phyloP scores from a whole-genome alignment of 35 echinoderm and acorn worm species.

The Anneissia japonica region DNA sequence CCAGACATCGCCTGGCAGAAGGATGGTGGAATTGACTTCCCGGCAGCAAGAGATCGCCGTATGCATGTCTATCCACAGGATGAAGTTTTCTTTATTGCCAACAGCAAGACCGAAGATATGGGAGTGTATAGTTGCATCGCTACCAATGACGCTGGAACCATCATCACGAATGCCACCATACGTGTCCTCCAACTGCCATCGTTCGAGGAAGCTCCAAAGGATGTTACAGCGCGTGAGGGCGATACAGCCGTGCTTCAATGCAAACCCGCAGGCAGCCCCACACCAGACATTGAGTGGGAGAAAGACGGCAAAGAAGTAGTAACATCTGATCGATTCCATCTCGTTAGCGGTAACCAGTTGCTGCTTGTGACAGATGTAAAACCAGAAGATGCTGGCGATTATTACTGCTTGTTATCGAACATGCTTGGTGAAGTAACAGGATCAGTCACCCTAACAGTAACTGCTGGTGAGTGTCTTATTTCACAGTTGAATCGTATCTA shows the following conservation, averaged over 20 bases:
- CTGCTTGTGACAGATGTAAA: constrained; percentile 56
- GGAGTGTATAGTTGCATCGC: constrained; percentile 90
- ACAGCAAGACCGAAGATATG: constrained; percentile 56
- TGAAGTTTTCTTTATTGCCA: constrained; percentile 79
- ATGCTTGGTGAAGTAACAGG: constrained; percentile 32
- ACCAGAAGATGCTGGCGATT: constrained; percentile 50
- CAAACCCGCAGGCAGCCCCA: constrained; percentile 53
- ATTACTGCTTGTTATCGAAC: constrained; percentile 70
- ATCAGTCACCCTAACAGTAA: constrained; percentile 39
- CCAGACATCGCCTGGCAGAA: constrained; percentile 95
- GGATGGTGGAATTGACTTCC: constrained; percentile 87
- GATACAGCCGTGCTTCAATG: constrained; percentile 72
- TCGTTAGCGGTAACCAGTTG: constrained; percentile 39
- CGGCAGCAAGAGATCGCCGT: constrained; percentile 76
- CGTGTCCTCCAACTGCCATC: constrained; percentile 72
- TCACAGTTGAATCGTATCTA: too few relatives aligned
- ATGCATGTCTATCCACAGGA: constrained; percentile 58
- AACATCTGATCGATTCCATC: constrained; percentile 34
- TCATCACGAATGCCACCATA: constrained; percentile 77
- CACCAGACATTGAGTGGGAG: constrained; percentile 60
- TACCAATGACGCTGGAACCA: constrained; percentile 75
- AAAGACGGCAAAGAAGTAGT: constrained; percentile 50
- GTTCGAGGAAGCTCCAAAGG: constrained; percentile 36
- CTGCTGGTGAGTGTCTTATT: constrained; percentile 26
- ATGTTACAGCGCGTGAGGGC: constrained; percentile 37